Evolutionary conservation across 2,888 invertebrate species (phyloP).

Genomic region (Tridacna crocea): DNA sequence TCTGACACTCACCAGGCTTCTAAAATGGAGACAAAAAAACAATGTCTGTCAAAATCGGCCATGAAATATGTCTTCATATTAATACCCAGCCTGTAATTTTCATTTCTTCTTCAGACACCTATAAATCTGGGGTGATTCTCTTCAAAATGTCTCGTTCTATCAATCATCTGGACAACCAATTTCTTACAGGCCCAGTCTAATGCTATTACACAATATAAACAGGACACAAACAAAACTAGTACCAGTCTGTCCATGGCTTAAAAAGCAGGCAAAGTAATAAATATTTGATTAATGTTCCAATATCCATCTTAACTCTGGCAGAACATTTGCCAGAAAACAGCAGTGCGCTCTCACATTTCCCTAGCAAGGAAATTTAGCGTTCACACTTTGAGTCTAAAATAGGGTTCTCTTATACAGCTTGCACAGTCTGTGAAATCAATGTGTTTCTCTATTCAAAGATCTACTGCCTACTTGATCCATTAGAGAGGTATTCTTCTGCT

Average conservation of each 20-base stretch:
- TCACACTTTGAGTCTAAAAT: not conserved
- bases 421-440: too few relatives aligned
- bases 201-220: slow-evolving; percentile 10
- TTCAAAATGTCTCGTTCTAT: slow-evolving; percentile 1
- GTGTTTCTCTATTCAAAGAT: too few relatives aligned
- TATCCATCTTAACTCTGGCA: slow-evolving; percentile 7
- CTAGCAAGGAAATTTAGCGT: not conserved
- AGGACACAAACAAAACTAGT: slow-evolving; percentile 6
- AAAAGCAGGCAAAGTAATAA: slow-evolving; percentile 1
- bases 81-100: not conserved
- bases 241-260: not conserved
- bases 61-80: slow-evolving; percentile 4
- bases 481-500: too few relatives aligned
- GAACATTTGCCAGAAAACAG: slow-evolving; percentile 4
- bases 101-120: slow-evolving; percentile 7
- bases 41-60: not conserved
- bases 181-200: not conserved
- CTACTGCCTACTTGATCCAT: too few relatives aligned
- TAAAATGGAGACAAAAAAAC: too few relatives aligned
- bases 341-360: not conserved
- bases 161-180: slow-evolving; percentile 3
- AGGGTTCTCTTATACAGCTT: too few relatives aligned
- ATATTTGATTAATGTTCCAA: slow-evolving; percentile 5
- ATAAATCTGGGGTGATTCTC: not conserved
- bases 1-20: too few relatives aligned